Conservation (phyloP, 2,113 vertebrate species). For the Entomyzon cyanotis region DNA sequence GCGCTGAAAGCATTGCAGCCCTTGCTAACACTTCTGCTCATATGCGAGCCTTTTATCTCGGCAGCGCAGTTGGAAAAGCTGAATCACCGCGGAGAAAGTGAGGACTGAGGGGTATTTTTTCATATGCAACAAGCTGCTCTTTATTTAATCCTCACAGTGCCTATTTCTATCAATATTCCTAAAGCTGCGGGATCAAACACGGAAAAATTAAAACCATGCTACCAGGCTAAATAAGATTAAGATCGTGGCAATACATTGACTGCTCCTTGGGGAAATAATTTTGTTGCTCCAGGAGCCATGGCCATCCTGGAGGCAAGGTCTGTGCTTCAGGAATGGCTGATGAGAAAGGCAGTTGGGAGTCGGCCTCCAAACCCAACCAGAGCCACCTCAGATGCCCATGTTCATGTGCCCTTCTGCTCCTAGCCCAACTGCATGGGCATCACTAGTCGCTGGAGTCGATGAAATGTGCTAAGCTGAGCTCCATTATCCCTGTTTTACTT, state of each 20-base stretch:
- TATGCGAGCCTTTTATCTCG: conserved; percentile 22
- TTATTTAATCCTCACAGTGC: conserved; percentile 36
- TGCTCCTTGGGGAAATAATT: conserved; percentile 22
- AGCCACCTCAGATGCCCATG: fast-evolving
- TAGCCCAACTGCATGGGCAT: neutral
- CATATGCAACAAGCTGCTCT: neutral
- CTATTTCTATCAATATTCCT: conserved; percentile 29
- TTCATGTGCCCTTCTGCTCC: neutral
- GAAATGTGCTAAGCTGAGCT: conserved; percentile 12
- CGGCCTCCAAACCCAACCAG: neutral
- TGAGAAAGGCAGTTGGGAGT: neutral
- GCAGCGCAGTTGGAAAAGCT: conserved; percentile 37
- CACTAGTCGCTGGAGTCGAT: neutral
- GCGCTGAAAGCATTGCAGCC: neutral
- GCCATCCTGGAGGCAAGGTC: neutral
- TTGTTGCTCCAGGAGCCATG: neutral
- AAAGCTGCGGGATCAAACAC: conserved; percentile 39
- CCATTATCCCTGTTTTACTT: neutral
- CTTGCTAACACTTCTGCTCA: neutral
- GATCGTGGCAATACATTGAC: conserved; percentile 25
- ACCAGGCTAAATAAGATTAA: conserved; percentile 41
- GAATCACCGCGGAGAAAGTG: neutral
- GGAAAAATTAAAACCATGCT: conserved; percentile 61
- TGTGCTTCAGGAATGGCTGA: neutral
- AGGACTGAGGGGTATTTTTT: neutral